These are phyloP conservation scores for Orchestia grillus DNA, from an alignment of 1,140 invertebrate genomes.

Conservation along the genomic window DNA sequence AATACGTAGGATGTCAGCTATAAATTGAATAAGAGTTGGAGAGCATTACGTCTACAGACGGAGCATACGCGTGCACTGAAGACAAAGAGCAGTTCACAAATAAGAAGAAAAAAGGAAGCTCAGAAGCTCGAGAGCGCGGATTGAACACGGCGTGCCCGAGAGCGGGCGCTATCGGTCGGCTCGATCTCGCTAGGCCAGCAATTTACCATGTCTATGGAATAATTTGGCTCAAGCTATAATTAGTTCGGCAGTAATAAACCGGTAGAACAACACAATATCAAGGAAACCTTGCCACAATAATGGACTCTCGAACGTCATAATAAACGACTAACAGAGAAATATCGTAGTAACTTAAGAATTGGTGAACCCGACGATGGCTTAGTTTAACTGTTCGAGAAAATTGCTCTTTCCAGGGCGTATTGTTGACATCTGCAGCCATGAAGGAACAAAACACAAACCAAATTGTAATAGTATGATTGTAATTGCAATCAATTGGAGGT, in stretches of 20 bases:
- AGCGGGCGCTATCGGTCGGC: slow-evolving; percentile 34
- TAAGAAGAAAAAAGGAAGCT: neutral
- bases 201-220: slow-evolving; percentile 56
- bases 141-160: neutral
- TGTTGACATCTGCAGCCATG: neutral
- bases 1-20: too few species aligned
- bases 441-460: neutral
- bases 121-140: slow-evolving; percentile 8
- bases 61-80: neutral
- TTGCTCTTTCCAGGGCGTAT: slow-evolving; percentile 12
- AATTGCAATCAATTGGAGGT: neutral
- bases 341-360: slow-evolving; percentile 48
- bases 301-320: slow-evolving; percentile 55
- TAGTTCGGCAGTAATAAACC: slow-evolving; percentile 55
- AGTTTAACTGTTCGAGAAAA: slow-evolving; percentile 39
- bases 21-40: neutral
- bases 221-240: slow-evolving; percentile 54
- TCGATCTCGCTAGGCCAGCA: slow-evolving; percentile 30
- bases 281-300: slow-evolving; percentile 52
- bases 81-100: slow-evolving; percentile 25
- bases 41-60: neutral
- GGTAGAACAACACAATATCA: slow-evolving; percentile 56
- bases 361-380: slow-evolving; percentile 43
- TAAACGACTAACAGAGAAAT: slow-evolving; percentile 54
- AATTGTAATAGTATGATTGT: neutral